Conservation (phyloP, 2,888 invertebrate species). For the Acleris literana region DNA sequence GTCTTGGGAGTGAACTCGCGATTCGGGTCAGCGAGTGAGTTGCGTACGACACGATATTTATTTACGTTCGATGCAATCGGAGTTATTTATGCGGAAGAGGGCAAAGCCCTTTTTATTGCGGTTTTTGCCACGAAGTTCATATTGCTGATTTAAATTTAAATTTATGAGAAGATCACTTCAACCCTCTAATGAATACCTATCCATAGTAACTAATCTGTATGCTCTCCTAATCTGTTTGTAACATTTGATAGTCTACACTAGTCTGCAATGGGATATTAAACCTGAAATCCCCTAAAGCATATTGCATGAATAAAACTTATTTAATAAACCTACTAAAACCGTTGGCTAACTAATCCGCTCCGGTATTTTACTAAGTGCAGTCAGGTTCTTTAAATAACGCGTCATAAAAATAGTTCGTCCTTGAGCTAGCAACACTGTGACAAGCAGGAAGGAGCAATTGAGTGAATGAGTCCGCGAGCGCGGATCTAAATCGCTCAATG, state of each 20-base stretch:
- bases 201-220: too few relatives aligned
- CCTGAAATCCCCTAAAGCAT: too few relatives aligned
- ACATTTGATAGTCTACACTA: too few relatives aligned
- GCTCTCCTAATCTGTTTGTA: too few relatives aligned
- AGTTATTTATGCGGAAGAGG: slow-evolving; percentile 22
- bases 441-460: slow-evolving; percentile 73
- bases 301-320: too few relatives aligned
- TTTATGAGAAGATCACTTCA: too few relatives aligned
- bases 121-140: slow-evolving; percentile 16
- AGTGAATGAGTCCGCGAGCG: slow-evolving; percentile 62
- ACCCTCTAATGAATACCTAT: too few relatives aligned
- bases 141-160: background rate
- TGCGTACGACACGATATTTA: slow-evolving; percentile 42
- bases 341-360: too few relatives aligned
- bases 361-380: background rate
- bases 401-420: slow-evolving; percentile 51
- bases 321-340: too few relatives aligned
- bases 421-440: slow-evolving; percentile 65
- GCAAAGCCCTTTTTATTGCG: slow-evolving; percentile 32
- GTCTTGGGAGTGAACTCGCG: slow-evolving; percentile 56
- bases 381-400: slow-evolving; percentile 10
- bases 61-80: slow-evolving; percentile 31
- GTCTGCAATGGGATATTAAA: too few relatives aligned
- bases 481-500: slow-evolving; percentile 64
- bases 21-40: slow-evolving; percentile 64